Evolutionary conservation across 2,113 vertebrate species (phyloP).

Genomic region (Paedocypris sp.): DNA sequence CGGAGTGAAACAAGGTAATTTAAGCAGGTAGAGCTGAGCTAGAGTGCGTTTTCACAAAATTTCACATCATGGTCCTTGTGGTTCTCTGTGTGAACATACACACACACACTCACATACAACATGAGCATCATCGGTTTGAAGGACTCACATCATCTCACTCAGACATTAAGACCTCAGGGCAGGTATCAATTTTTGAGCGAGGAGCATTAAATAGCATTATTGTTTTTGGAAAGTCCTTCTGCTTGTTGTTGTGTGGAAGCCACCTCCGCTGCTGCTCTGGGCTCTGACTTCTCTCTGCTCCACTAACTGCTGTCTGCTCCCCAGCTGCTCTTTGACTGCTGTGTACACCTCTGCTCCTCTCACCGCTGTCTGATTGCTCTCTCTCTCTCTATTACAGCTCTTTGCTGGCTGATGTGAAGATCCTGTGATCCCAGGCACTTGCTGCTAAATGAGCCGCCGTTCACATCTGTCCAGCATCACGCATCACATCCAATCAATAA

Average conservation of each 20-base stretch:
- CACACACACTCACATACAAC: neutral
- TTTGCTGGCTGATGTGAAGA: neutral
- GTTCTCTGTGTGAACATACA: neutral
- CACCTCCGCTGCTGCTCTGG: neutral
- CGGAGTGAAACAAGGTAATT: neutral
- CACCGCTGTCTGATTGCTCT: neutral
- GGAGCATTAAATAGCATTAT: neutral
- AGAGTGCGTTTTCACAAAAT: neutral
- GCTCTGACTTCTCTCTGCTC: neutral
- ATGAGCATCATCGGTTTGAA: no score
- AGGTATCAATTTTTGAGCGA: neutral
- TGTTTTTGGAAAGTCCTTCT: neutral
- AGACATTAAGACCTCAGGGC: neutral
- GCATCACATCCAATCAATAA: neutral
- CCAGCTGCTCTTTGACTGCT: neutral
- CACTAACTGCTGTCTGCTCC: neutral
- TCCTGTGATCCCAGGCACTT: neutral
- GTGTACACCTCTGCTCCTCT: neutral
- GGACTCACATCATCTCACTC: neutral
- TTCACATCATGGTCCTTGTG: neutral
- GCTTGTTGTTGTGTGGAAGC: neutral
- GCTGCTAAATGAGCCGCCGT: neutral
- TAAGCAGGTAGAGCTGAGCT: neutral
- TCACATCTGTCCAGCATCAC: neutral
- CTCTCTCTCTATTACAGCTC: neutral